Conservation (phyloP, 2,797 vertebrate genomes). For the Neostethus bicornis region DNA sequence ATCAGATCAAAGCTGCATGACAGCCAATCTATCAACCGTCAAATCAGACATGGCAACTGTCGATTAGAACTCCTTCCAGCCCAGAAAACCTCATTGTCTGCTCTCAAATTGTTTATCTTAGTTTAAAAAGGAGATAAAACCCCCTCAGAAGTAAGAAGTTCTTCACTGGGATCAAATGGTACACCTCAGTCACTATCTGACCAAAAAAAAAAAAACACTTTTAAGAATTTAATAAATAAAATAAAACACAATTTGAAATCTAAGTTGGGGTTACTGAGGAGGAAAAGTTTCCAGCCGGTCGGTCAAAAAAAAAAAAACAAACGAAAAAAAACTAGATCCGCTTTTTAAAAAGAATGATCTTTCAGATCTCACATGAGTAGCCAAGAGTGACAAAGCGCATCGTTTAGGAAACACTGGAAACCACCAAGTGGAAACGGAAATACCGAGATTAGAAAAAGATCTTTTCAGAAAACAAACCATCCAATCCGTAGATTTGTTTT, state of each 20-base stretch:
- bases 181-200: slow-evolving; percentile 61
- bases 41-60: slow-evolving; percentile 94
- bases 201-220: slow-evolving; percentile 72
- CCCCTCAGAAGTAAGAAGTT: slow-evolving; percentile 70
- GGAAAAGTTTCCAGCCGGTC: slow-evolving; percentile 60
- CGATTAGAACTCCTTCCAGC: slow-evolving; percentile 89
- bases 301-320: slow-evolving; percentile 33
- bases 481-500: slow-evolving; percentile 49
- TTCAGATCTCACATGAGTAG: slow-evolving; percentile 25
- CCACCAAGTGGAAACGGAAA: slow-evolving; percentile 66
- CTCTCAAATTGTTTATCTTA: slow-evolving; percentile 73
- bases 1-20: slow-evolving; percentile 85
- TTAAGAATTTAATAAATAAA: no score
- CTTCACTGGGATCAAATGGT: slow-evolving; percentile 66
- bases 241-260: slow-evolving; percentile 21
- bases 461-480: slow-evolving; percentile 60
- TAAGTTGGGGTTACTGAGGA: slow-evolving; percentile 54
- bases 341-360: slow-evolving; percentile 8
- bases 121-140: slow-evolving; percentile 46
- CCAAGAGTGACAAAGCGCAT: slow-evolving; percentile 51
- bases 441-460: slow-evolving; percentile 62
- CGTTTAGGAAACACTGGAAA: slow-evolving; percentile 17
- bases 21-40: slow-evolving; percentile 96
- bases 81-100: slow-evolving; percentile 82
- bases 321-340: slow-evolving; percentile 35